These are phyloP conservation scores for Kryptolebias ocellatus DNA, from an alignment of 2,797 vertebrate genomes.

Conservation along the genomic window DNA sequence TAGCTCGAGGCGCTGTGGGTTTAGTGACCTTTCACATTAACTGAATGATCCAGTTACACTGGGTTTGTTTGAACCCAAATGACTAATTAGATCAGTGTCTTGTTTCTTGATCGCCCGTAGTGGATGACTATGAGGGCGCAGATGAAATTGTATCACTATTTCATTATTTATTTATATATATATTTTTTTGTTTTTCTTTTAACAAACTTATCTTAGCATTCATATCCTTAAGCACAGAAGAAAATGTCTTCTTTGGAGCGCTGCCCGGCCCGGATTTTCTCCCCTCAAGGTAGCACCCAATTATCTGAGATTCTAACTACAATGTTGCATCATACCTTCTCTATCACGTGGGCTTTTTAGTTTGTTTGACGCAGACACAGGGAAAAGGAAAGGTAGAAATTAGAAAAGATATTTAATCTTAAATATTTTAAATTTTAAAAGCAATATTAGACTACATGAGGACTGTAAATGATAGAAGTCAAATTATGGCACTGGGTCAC, in stretches of 20 bases:
- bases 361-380: too few species aligned
- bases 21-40: slow-evolving; percentile 84
- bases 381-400: too few species aligned
- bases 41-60: slow-evolving; percentile 80
- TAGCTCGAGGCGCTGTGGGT: slow-evolving; percentile 73
- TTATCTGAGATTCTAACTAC: slow-evolving; percentile 59
- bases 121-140: slow-evolving; percentile 58
- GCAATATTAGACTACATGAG: too few species aligned
- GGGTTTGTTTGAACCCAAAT: slow-evolving; percentile 79
- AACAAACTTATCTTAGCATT: slow-evolving; percentile 58
- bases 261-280: slow-evolving; percentile 53
- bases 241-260: slow-evolving; percentile 65
- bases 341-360: too few species aligned
- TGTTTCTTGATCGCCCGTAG: slow-evolving; percentile 70
- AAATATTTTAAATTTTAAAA: too few species aligned
- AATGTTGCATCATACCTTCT: slow-evolving; percentile 55
- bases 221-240: slow-evolving; percentile 58
- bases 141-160: slow-evolving; percentile 47
- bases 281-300: slow-evolving; percentile 56
- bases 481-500: too few species aligned
- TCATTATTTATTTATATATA: neutral
- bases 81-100: slow-evolving; percentile 81
- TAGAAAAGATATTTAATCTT: too few species aligned
- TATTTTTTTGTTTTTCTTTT: slow-evolving; percentile 15
- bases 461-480: too few species aligned